Base-by-base conservation (phyloP, 2,797 vertebrate genomes). In the Astyanax mexicanus region DNA sequence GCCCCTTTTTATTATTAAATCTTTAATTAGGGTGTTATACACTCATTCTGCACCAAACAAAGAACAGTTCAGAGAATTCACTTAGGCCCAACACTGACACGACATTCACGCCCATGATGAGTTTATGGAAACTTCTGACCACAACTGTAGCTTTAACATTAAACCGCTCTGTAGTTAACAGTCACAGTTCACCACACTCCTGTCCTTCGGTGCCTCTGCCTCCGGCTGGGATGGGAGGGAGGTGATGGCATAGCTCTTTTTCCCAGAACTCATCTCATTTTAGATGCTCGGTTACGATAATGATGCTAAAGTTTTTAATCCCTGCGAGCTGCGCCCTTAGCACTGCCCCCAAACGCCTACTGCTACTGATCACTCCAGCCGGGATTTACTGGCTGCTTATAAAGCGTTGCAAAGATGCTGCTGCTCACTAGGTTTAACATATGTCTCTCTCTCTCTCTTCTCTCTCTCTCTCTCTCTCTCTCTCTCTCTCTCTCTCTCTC, bases 281-380 rank as follows among this genome's bases (percentile, higher is more conserved):
- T 72, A 71, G 32, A 57, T 10, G 67, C 58, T 80, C 80, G 75
- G 84, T 88, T 85, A 80, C 80, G 77, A 86, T 87, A 86, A 89
- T 81, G 82, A 87, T 83, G 80, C 84, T 85, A 85, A 89, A 90
- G 85, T 27, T 70, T 80, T 81, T 88, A 87, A 89, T 89, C 87
- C 84, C 80, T 17, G 78, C 75, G 77, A 70, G 77, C 83, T 82
- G 83, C 81, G 82, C 84, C 71, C 57, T 0, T 23, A 74, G 68
- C 78, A 80, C 86, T 84, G 84, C 75, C 84, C 66, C 66, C 29
- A 80, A 79, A 68, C 79, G 80, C 74, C 79, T 84, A 83, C 81
- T 86, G 82, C 80, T 86, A 87, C 72, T 86, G 85, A 87, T 87
- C 82, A 84, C 82, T 85, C 80, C 75, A 80, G 78, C 23, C 38